These are phyloP conservation scores for Mactromeris polynyma DNA, from an alignment of 2,888 invertebrate species.

Conservation along the genomic window DNA sequence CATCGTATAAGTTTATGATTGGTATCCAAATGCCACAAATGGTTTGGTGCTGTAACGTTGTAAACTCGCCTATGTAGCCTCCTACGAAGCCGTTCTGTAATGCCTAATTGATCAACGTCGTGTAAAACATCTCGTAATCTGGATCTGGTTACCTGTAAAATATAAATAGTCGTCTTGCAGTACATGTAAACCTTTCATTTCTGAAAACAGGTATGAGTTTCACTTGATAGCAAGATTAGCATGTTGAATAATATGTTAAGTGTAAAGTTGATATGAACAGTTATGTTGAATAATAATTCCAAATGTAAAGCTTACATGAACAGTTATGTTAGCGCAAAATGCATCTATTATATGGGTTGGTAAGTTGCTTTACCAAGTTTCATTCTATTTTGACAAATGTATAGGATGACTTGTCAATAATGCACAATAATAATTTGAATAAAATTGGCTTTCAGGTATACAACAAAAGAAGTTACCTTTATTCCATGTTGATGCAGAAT, in stretches of 20 bases:
- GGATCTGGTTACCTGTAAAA: conserved; percentile 29
- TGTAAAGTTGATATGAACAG: too few relatives aligned
- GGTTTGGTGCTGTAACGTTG: conserved; percentile 42
- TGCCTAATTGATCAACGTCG: conserved; percentile 32
- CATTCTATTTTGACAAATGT: too few relatives aligned
- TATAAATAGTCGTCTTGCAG: too few relatives aligned
- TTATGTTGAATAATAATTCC: neutral
- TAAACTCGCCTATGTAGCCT: conserved; percentile 39
- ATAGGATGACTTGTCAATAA: too few relatives aligned
- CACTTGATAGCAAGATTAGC: too few relatives aligned
- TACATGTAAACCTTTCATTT: too few relatives aligned
- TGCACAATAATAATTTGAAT: neutral
- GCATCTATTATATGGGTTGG: neutral
- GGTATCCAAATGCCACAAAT: conserved; percentile 59
- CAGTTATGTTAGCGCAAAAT: neutral
- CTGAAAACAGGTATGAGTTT: too few relatives aligned
- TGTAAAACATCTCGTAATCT: conserved; percentile 44
- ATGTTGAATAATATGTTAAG: too few relatives aligned
- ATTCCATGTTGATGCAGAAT: conserved; percentile 28
- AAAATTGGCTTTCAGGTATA: conserved; percentile 7
- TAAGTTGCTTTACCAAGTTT: too few relatives aligned
- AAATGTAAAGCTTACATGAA: neutral
- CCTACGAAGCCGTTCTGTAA: conserved; percentile 32
- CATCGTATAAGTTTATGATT: conserved; percentile 58
- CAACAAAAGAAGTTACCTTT: conserved; percentile 32